phyloP scores from a whole-genome alignment of 2,888 invertebrate species.

The Drosophila colorata region DNA sequence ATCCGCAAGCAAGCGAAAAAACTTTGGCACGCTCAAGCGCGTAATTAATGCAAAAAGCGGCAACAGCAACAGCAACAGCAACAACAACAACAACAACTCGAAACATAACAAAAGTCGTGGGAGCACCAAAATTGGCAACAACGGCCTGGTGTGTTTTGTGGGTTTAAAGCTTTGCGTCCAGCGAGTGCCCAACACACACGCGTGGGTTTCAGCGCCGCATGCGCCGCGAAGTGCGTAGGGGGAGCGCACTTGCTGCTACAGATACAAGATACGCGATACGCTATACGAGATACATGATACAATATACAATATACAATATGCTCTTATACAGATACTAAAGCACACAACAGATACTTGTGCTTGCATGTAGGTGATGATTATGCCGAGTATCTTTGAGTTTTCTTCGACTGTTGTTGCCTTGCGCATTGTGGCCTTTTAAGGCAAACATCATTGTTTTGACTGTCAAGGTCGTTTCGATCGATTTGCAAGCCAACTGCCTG shows the following conservation, averaged over 20 bases:
- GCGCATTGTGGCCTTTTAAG: slow-evolving; percentile 64
- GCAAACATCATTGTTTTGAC: slow-evolving; percentile 69
- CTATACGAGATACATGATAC: slow-evolving; percentile 12
- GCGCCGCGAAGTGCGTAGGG: slow-evolving; percentile 51
- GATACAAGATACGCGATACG: slow-evolving; percentile 17
- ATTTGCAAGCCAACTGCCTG: slow-evolving; percentile 59
- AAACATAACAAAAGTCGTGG: slow-evolving; percentile 62
- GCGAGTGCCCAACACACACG: slow-evolving; percentile 21
- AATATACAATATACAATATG: slow-evolving; percentile 29
- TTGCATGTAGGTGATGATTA: slow-evolving; percentile 52
- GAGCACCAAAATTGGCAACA: slow-evolving; percentile 76
- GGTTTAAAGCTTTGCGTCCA: slow-evolving; percentile 37
- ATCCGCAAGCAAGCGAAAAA: slow-evolving; percentile 51
- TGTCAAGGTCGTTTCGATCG: slow-evolving; percentile 75
- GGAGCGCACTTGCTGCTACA: slow-evolving; percentile 41
- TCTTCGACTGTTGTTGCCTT: slow-evolving; percentile 25
- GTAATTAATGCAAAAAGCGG: slow-evolving; percentile 76
- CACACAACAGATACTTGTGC: slow-evolving; percentile 41
- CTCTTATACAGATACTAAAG: slow-evolving; percentile 34
- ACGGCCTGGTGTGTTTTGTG: slow-evolving; percentile 51
- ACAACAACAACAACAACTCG: slow-evolving; percentile 8
- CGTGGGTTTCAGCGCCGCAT: slow-evolving; percentile 12
- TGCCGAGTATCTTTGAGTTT: slow-evolving; percentile 43
- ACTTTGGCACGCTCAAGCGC: slow-evolving; percentile 76
- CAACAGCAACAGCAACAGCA: slow-evolving; percentile 21